Evolutionary conservation across 2,797 vertebrate species (phyloP).

Genomic region (Anguilla pacifica): DNA sequence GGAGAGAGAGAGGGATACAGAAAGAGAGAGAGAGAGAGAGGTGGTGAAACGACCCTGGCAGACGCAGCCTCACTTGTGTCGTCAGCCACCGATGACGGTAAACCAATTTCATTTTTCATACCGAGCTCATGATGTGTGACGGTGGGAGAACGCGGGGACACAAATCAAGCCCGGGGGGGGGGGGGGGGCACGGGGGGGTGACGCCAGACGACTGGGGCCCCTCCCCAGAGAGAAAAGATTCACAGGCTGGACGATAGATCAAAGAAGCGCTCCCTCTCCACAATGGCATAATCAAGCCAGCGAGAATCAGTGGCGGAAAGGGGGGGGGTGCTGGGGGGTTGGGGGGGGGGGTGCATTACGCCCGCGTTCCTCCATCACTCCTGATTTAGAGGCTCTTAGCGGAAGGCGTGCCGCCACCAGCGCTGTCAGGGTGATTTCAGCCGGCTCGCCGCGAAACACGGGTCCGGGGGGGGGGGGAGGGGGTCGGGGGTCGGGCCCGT

Average conservation of each 20-base stretch:
- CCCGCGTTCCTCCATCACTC: not conserved
- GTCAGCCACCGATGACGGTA: not conserved
- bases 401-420: not conserved
- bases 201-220: not conserved
- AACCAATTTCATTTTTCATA: slow-evolving; percentile 24
- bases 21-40: not conserved
- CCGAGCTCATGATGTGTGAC: slow-evolving; percentile 11
- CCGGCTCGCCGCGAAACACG: not conserved
- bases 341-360: not conserved
- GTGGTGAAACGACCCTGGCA: not conserved
- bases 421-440: not conserved
- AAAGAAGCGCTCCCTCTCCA: not conserved
- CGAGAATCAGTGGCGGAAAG: not conserved
- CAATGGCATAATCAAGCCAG: slow-evolving; percentile 24
- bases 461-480: not conserved
- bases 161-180: not conserved
- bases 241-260: slow-evolving; percentile 8
- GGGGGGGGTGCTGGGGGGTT: not conserved
- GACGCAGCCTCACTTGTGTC: not conserved
- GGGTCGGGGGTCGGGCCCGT: too few relatives aligned
- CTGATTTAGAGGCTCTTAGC: slow-evolving; percentile 6
- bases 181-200: not conserved
- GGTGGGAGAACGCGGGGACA: not conserved
- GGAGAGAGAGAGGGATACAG: not conserved
- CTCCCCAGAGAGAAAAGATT: not conserved